phyloP scores from a whole-genome alignment of 2,113 vertebrate species.

The Arenaria interpres region DNA sequence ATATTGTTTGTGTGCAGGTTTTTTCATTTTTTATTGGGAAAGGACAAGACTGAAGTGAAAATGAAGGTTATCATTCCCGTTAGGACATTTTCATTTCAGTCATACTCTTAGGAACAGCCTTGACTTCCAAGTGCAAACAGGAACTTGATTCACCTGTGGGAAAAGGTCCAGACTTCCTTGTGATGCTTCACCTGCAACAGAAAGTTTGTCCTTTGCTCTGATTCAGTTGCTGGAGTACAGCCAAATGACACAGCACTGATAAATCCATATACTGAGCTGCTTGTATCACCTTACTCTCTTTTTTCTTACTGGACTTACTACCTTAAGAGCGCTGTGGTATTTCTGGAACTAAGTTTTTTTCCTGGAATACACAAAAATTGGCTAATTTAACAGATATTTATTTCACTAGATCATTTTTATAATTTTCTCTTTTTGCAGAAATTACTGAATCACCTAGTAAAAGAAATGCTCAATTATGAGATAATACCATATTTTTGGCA shows the following conservation, averaged over 20 bases:
- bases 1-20: background rate
- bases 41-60: background rate
- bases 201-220: background rate
- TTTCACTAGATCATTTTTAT: background rate
- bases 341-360: background rate
- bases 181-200: background rate
- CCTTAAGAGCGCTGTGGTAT: background rate
- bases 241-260: background rate
- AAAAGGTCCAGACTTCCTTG: constrained; percentile 6
- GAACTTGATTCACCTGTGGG: constrained; percentile 32
- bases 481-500: background rate
- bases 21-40: background rate
- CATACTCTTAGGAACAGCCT: background rate
- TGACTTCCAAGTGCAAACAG: constrained; percentile 22
- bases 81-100: background rate
- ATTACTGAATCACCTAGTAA: background rate
- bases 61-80: background rate
- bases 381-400: background rate
- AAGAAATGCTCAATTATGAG: background rate
- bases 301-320: background rate
- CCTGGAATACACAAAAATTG: background rate
- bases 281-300: background rate
- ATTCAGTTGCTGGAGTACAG: background rate
- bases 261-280: background rate
- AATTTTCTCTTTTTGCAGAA: background rate